phyloP scores from a whole-genome alignment of 2,888 invertebrate species.

The Dolichomitus sp. region DNA sequence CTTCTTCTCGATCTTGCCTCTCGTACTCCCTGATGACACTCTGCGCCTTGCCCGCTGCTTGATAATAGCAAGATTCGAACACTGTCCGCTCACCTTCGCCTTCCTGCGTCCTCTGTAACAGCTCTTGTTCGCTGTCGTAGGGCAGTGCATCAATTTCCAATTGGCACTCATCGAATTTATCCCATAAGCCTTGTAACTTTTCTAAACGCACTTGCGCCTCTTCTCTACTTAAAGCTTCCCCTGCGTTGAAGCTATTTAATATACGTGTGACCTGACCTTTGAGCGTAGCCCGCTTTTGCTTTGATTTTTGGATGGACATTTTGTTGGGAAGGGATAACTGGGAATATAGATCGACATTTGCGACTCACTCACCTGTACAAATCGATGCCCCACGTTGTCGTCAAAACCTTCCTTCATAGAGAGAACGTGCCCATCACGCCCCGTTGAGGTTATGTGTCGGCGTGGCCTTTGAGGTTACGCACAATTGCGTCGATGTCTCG shows the following conservation, averaged over 20 bases:
- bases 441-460: slow-evolving; percentile 4
- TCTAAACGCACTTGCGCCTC: slow-evolving; percentile 8
- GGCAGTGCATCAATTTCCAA: too few relatives aligned
- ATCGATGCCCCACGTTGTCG: slow-evolving; percentile 15
- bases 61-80: too few relatives aligned
- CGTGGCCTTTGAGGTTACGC: background rate
- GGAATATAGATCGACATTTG: background rate
- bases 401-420: background rate
- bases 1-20: too few relatives aligned
- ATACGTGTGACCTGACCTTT: slow-evolving; percentile 25
- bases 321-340: background rate
- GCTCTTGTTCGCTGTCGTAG: too few relatives aligned
- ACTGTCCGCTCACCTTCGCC: too few relatives aligned
- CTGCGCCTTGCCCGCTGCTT: slow-evolving; percentile 36
- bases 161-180: slow-evolving; percentile 30
- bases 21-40: too few relatives aligned
- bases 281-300: slow-evolving; percentile 27
- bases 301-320: slow-evolving; percentile 1
- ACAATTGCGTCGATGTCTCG: background rate
- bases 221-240: background rate
- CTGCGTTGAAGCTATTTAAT: slow-evolving; percentile 12
- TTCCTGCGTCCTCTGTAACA: too few relatives aligned
- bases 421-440: background rate
- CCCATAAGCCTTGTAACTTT: slow-evolving; percentile 13
- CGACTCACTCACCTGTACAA: slow-evolving; percentile 17